Percentiles rank a stretch among this genome's conserved stretches.
Evolutionary conservation across 2,113 vertebrate genomes (phyloP).

Genomic region (Rhinichthys klamathensis): DNA sequence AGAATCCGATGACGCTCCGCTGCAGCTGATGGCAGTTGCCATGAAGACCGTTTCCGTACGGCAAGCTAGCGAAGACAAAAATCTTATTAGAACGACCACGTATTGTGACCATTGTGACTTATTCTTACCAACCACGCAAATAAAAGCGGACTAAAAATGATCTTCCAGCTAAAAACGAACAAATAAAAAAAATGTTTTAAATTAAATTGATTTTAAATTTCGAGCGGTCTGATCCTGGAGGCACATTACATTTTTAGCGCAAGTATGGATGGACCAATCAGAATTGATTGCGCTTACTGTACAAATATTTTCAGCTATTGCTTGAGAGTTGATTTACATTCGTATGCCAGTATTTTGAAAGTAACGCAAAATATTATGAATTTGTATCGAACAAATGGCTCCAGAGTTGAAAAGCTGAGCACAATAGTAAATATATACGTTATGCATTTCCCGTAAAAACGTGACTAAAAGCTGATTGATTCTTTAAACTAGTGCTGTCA

Average conservation of each 20-base stretch:
- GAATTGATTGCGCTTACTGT: neutral
- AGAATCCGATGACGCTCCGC: neutral
- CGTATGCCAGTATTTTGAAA: neutral
- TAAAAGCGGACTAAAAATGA: neutral
- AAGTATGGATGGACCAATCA: neutral
- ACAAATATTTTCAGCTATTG: neutral
- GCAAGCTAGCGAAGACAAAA: neutral
- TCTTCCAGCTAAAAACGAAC: neutral
- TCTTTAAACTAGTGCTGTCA: too few species aligned
- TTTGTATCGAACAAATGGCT: neutral
- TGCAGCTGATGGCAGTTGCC: neutral
- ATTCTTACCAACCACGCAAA: neutral
- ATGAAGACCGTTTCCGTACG: constrained; percentile 34
- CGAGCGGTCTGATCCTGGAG: neutral
- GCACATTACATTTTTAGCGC: neutral
- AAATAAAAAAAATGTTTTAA: too few species aligned
- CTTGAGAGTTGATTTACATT: too few species aligned
- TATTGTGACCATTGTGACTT: neutral
- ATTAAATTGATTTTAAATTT: too few species aligned
- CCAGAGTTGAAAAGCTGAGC: too few species aligned
- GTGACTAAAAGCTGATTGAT: too few species aligned
- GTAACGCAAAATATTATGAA: neutral
- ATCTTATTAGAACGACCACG: neutral
- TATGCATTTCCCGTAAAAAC: too few species aligned
- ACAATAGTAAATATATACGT: too few species aligned